Conservation (phyloP, 2,797 vertebrate species). For the Danio tinwini region DNA sequence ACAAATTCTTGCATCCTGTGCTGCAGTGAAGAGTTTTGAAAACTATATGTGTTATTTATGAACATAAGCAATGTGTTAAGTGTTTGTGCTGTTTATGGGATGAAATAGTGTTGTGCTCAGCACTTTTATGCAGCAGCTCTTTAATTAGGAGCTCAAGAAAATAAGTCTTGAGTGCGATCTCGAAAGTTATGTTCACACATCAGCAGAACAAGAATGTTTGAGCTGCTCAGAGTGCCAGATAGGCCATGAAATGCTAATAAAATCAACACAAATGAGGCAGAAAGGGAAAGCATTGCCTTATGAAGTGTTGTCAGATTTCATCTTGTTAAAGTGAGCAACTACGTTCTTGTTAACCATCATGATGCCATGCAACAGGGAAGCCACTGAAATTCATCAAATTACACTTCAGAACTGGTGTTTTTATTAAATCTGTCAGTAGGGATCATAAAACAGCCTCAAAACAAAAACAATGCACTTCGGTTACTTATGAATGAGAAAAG, state of each 20-base stretch:
- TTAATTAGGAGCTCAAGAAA: conserved; percentile 28
- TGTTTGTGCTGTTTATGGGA: conserved; percentile 24
- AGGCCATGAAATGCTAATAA: neutral
- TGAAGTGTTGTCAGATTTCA: neutral
- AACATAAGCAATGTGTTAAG: conserved; percentile 9
- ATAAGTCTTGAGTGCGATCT: neutral
- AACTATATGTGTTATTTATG: conserved; percentile 37
- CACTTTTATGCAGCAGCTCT: conserved; percentile 17
- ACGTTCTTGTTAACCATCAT: neutral
- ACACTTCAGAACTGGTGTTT: neutral
- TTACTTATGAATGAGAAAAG: too few species aligned
- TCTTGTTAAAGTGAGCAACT: neutral
- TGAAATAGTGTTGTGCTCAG: conserved; percentile 2
- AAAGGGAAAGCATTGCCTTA: neutral
- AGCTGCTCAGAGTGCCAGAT: neutral
- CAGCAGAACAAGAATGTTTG: neutral
- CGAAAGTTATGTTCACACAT: neutral
- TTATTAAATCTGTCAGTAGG: neutral
- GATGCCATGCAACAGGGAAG: neutral
- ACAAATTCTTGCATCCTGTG: conserved; percentile 57
- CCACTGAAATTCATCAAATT: neutral
- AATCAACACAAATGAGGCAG: neutral
- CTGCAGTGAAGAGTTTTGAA: conserved; percentile 28
- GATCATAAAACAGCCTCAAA: neutral
- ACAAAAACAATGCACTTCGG: too few species aligned